Conservation (phyloP, 2,113 vertebrate species). For the Sinocyclocheilus grahami region DNA sequence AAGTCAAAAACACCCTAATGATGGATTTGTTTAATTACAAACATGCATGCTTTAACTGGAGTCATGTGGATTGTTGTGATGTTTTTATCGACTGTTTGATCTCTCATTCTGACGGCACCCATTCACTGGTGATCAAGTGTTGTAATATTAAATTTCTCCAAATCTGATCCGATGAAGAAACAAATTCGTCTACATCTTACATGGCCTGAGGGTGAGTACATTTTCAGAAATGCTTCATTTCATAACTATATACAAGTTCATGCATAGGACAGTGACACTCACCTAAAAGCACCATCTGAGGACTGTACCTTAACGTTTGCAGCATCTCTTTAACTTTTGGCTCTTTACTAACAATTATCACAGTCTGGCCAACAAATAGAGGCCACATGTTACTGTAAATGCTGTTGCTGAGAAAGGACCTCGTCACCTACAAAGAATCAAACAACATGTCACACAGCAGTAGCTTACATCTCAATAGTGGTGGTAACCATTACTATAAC, state of each 20-base stretch:
- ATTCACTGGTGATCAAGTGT: too few relatives aligned
- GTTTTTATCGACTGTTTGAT: too few relatives aligned
- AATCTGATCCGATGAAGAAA: too few relatives aligned
- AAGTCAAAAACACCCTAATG: too few relatives aligned
- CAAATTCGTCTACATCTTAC: too few relatives aligned
- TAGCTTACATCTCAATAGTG: neutral
- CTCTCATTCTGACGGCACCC: too few relatives aligned
- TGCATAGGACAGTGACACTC: neutral
- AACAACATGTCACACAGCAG: slow-evolving; percentile 11
- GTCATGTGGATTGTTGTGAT: too few relatives aligned
- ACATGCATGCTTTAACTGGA: too few relatives aligned
- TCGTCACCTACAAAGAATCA: slow-evolving; percentile 74
- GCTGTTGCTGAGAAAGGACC: slow-evolving; percentile 75
- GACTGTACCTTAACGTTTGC: slow-evolving; percentile 71
- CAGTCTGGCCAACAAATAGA: slow-evolving; percentile 82
- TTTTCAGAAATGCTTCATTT: too few relatives aligned
- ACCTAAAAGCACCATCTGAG: slow-evolving; percentile 86
- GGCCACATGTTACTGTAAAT: slow-evolving; percentile 80
- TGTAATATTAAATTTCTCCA: too few relatives aligned
- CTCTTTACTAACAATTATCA: slow-evolving; percentile 85
- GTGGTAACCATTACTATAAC: neutral
- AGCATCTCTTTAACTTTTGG: slow-evolving; percentile 86
- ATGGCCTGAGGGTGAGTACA: too few relatives aligned
- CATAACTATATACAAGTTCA: neutral
- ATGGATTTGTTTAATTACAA: too few relatives aligned